These are phyloP conservation scores for Erpetoichthys calabaricus DNA, from an alignment of 2,797 vertebrate species.

Conservation along the genomic window DNA sequence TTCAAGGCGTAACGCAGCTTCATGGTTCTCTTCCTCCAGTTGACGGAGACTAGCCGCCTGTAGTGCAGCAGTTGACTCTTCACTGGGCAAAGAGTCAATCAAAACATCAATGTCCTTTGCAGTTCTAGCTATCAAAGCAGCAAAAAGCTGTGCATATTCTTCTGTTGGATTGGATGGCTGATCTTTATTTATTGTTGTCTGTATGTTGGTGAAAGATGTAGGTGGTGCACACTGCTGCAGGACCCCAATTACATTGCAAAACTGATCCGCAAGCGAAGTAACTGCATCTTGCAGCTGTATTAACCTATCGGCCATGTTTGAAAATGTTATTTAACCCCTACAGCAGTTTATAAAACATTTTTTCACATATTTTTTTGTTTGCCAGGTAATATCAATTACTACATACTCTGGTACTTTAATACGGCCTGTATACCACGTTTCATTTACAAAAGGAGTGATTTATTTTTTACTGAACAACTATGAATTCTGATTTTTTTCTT, in stretches of 20 bases:
- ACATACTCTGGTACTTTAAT: too few species aligned
- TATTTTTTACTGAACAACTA: too few species aligned
- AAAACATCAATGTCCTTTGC: slow-evolving; percentile 94
- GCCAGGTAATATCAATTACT: too few species aligned
- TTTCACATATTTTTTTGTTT: too few species aligned
- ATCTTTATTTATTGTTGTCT: slow-evolving; percentile 86
- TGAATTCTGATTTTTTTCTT: too few species aligned
- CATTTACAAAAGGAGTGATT: too few species aligned
- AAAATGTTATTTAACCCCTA: background rate
- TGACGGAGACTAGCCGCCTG: slow-evolving; percentile 86
- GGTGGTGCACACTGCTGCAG: slow-evolving; percentile 89
- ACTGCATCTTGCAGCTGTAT: slow-evolving; percentile 90
- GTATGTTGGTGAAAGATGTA: slow-evolving; percentile 86
- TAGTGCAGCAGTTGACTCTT: slow-evolving; percentile 88
- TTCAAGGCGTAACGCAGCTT: slow-evolving; percentile 77
- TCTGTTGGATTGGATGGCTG: slow-evolving; percentile 88
- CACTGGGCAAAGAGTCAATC: slow-evolving; percentile 91
- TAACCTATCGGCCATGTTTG: slow-evolving; percentile 77
- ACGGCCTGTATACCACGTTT: too few species aligned
- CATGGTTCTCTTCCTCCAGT: slow-evolving; percentile 91
- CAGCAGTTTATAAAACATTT: background rate
- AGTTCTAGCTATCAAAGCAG: slow-evolving; percentile 84
- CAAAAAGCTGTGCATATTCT: slow-evolving; percentile 97
- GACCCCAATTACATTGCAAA: slow-evolving; percentile 92
- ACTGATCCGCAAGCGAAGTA: slow-evolving; percentile 95